Conservation (phyloP, 2,113 vertebrate species). For the Morone chrysops region DNA sequence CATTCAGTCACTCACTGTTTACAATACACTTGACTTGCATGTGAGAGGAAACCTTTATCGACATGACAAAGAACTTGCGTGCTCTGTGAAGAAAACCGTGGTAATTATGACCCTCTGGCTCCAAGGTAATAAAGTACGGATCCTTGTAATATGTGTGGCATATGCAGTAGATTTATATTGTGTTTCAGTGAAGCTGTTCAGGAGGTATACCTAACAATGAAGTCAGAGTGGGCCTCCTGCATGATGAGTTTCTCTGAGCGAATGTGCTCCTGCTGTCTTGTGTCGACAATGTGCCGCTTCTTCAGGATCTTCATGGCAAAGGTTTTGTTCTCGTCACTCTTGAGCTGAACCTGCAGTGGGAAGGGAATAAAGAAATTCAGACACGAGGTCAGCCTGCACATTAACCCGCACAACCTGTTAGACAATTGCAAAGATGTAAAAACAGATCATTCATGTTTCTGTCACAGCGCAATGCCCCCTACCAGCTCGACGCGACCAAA, state of each 20-base stretch:
- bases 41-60: not conserved
- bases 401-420: not conserved
- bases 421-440: not conserved
- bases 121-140: slow-evolving; percentile 1
- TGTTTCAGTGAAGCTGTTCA: not conserved
- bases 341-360: slow-evolving; percentile 92
- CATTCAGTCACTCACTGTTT: not conserved
- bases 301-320: slow-evolving; percentile 99
- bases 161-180: not conserved
- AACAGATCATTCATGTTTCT: not conserved
- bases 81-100: not conserved
- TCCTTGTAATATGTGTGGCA: not conserved
- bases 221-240: slow-evolving; percentile 98
- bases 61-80: not conserved
- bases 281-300: slow-evolving; percentile 98
- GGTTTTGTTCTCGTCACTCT: slow-evolving; percentile 96
- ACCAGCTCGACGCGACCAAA: slow-evolving; percentile 88
- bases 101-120: not conserved
- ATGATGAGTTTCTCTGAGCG: slow-evolving; percentile 99
- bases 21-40: not conserved
- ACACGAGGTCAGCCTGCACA: not conserved
- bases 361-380: slow-evolving; percentile 2
- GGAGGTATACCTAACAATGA: slow-evolving; percentile 93
- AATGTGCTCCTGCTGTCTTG: slow-evolving; percentile 97
- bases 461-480: slow-evolving; percentile 35